These are phyloP conservation scores for Heteractis magnifica DNA, from an alignment of 92 coral and sea anemone genomes.

Conservation along the genomic window DNA sequence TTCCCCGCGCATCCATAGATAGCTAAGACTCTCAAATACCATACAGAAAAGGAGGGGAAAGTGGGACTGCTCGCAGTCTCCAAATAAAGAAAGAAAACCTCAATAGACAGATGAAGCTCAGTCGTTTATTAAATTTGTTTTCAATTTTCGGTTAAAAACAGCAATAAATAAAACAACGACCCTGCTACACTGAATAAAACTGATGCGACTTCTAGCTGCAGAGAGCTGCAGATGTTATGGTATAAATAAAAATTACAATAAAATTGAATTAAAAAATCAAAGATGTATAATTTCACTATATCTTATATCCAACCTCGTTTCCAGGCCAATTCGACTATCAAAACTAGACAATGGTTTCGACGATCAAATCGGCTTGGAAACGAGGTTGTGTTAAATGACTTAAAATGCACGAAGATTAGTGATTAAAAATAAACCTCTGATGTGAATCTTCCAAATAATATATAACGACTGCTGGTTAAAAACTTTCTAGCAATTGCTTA, in stretches of 20 bases:
- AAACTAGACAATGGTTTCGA: background rate
- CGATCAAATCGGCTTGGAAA: background rate
- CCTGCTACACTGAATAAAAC: slow-evolving; percentile 19
- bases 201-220: slow-evolving; percentile 11
- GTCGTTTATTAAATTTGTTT: slow-evolving; percentile 22
- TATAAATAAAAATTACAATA: slow-evolving; percentile 18
- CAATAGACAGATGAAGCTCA: slow-evolving; percentile 7
- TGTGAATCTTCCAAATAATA: slow-evolving; percentile 11
- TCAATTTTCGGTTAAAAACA: slow-evolving; percentile 34
- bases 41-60: background rate
- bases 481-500: slow-evolving; percentile 29
- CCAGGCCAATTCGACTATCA: background rate
- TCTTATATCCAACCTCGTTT: background rate
- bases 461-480: background rate
- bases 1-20: too few species aligned
- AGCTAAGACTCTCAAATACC: background rate
- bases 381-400: slow-evolving; percentile 6
- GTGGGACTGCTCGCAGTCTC: background rate
- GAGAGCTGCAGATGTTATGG: slow-evolving; percentile 4
- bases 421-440: slow-evolving; percentile 14
- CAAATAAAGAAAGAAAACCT: background rate
- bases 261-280: slow-evolving; percentile 18
- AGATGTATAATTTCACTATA: background rate
- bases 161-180: slow-evolving; percentile 35
- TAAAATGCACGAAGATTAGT: slow-evolving; percentile 3